Conservation (phyloP, 2,888 invertebrate species). For the Leucophenga montana region DNA sequence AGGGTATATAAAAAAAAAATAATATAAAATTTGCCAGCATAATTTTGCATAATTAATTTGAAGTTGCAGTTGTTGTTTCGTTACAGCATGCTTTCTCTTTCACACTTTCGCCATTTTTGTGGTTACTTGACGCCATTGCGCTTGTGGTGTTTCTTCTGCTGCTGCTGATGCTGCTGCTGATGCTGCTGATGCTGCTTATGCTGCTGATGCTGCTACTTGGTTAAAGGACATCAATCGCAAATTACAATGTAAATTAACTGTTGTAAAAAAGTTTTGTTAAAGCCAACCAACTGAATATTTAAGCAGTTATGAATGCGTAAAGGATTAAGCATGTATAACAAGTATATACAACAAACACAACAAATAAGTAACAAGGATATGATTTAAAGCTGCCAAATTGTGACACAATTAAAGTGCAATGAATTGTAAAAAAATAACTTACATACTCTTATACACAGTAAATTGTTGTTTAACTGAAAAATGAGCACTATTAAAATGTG, state of each 20-base stretch:
- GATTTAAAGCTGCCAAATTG: too few relatives aligned
- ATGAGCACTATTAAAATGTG: too few relatives aligned
- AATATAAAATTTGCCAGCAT: not conserved
- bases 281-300: slow-evolving; percentile 40
- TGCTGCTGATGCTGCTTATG: not conserved
- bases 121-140: not conserved
- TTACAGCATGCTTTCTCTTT: not conserved
- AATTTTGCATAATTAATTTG: slow-evolving; percentile 27
- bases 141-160: not conserved
- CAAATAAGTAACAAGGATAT: too few relatives aligned
- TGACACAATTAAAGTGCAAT: too few relatives aligned
- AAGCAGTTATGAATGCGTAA: slow-evolving; percentile 40
- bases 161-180: not conserved
- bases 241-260: slow-evolving; percentile 53
- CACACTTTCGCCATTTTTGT: not conserved
- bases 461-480: too few relatives aligned
- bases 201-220: not conserved
- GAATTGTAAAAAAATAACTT: too few relatives aligned
- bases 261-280: slow-evolving; percentile 36
- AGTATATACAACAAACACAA: not conserved
- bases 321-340: slow-evolving; percentile 13
- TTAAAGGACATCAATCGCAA: slow-evolving; percentile 46
- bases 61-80: slow-evolving; percentile 9
- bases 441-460: too few relatives aligned
- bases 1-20: not conserved